Evolutionary conservation across 2,797 vertebrate genomes (phyloP).

Genomic region (Girardinus metallicus): DNA sequence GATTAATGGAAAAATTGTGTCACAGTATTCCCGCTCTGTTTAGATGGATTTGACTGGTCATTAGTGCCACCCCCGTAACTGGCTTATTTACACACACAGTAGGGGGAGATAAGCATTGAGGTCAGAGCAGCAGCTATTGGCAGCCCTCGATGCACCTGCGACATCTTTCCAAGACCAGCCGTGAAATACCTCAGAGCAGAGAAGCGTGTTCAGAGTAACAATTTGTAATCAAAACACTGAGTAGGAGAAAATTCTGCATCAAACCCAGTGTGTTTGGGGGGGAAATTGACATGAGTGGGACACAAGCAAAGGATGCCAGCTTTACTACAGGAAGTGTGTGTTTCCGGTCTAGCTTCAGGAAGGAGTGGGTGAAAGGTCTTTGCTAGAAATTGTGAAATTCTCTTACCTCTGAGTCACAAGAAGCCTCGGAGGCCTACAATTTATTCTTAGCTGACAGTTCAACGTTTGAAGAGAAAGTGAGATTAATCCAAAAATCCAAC

Average conservation of each 20-base stretch:
- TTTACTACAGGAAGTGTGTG: constrained; percentile 26
- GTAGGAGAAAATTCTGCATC: not conserved
- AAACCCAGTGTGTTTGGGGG: not conserved
- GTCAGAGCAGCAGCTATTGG: constrained; percentile 37
- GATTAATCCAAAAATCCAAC: constrained; percentile 19
- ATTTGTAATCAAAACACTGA: not conserved
- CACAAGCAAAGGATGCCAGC: not conserved
- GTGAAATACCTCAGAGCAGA: constrained; percentile 7
- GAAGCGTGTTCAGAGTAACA: not conserved
- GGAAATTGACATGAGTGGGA: not conserved
- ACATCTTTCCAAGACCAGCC: constrained; percentile 11
- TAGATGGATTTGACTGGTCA: not conserved
- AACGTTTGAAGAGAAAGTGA: not conserved
- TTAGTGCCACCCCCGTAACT: not conserved
- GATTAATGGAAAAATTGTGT: constrained; percentile 4
- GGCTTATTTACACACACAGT: constrained; percentile 36
- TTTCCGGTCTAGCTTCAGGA: constrained; percentile 28
- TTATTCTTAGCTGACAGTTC: constrained; percentile 38
- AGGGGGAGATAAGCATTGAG: constrained; percentile 38
- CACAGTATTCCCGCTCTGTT: not conserved
- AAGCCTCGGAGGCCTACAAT: not conserved
- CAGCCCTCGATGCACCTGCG: constrained; percentile 36
- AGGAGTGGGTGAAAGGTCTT: not conserved
- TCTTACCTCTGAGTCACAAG: not conserved
- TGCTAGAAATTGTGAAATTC: not conserved